Conservation (phyloP, 2,888 invertebrate genomes). For the Drosophila suboccidentalis region DNA sequence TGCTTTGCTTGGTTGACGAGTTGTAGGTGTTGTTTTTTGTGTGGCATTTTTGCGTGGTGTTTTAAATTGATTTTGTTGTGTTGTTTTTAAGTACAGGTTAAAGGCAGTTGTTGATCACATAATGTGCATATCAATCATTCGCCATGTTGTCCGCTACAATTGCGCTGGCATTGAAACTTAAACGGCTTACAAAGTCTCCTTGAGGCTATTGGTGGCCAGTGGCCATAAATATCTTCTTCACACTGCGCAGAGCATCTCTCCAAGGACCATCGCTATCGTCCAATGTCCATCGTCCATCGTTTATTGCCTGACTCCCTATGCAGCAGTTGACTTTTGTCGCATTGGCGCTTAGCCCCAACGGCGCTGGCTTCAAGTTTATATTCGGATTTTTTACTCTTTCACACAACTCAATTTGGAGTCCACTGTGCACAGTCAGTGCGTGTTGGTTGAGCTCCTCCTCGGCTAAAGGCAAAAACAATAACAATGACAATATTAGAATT, state of each 20-base stretch:
- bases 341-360: conserved; percentile 66
- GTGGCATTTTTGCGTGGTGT: conserved; percentile 22
- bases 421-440: conserved; percentile 45
- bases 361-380: conserved; percentile 54
- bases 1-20: neutral
- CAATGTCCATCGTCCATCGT: conserved; percentile 50
- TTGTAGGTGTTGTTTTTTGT: conserved; percentile 6
- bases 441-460: conserved; percentile 17
- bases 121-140: conserved; percentile 60
- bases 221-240: conserved; percentile 76
- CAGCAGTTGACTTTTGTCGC: conserved; percentile 79
- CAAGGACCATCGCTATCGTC: conserved; percentile 28
- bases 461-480: conserved; percentile 56
- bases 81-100: neutral
- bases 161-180: conserved; percentile 53
- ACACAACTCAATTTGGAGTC: conserved; percentile 74
- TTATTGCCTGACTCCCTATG: conserved; percentile 60
- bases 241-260: conserved; percentile 55
- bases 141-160: conserved; percentile 56
- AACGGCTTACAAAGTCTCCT: conserved; percentile 62
- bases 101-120: neutral
- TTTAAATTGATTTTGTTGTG: conserved; percentile 44
- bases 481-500: conserved; percentile 78
- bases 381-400: conserved; percentile 38
- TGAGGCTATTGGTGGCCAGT: conserved; percentile 50